These are phyloP conservation scores for Hippocampus kuda DNA, from an alignment of 2,797 vertebrate genomes.

Conservation along the genomic window DNA sequence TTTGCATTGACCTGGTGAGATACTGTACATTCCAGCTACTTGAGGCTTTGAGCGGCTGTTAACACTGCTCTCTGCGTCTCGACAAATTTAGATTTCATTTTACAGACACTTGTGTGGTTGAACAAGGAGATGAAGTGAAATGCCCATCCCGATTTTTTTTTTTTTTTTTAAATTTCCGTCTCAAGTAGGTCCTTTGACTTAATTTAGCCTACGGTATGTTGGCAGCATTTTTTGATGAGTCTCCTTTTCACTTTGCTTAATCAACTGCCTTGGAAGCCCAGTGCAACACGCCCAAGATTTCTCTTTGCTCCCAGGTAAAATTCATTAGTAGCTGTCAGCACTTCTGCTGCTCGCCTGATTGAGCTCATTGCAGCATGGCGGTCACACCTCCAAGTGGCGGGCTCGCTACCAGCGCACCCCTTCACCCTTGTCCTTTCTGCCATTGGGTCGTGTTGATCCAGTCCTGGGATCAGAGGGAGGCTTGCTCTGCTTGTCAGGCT, in stretches of 20 bases:
- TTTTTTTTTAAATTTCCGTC: too few species aligned
- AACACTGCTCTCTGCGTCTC: too few species aligned
- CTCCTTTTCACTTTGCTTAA: slow-evolving; percentile 28
- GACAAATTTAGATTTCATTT: background rate
- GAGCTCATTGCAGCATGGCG: slow-evolving; percentile 49
- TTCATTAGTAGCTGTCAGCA: slow-evolving; percentile 55
- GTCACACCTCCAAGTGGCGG: slow-evolving; percentile 51
- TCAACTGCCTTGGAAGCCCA: slow-evolving; percentile 24
- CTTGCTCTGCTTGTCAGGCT: slow-evolving; percentile 44
- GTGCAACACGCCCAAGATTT: slow-evolving; percentile 17
- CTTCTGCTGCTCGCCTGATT: slow-evolving; percentile 55
- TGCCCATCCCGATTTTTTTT: background rate
- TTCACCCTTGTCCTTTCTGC: slow-evolving; percentile 29
- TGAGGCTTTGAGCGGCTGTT: too few species aligned
- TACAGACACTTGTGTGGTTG: background rate
- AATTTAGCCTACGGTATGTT: background rate
- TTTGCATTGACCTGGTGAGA: too few species aligned
- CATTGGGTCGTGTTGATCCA: slow-evolving; percentile 29
- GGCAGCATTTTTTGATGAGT: slow-evolving; percentile 16
- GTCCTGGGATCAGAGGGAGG: slow-evolving; percentile 48
- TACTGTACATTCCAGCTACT: too few species aligned
- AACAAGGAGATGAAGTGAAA: background rate
- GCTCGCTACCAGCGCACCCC: background rate
- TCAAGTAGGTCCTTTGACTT: background rate
- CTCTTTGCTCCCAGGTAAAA: slow-evolving; percentile 48